A percentile compares a stretch with the other conserved stretches of the same genome.
These are phyloP conservation scores for Dendroctonus valens DNA, from an alignment of 1,140 invertebrate species.

Conservation along the genomic window DNA sequence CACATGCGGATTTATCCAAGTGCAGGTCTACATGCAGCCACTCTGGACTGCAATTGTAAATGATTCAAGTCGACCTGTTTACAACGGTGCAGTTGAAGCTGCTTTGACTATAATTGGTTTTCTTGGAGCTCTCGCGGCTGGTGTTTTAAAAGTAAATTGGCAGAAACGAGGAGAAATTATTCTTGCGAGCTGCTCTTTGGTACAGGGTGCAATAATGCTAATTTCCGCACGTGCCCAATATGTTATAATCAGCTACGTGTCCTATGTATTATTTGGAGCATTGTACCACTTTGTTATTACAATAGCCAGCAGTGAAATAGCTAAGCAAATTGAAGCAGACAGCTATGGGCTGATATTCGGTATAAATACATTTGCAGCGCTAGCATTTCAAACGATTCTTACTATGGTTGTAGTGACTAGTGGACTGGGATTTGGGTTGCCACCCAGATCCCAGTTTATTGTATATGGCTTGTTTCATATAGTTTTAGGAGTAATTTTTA, in stretches of 20 bases:
- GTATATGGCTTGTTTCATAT: conserved; percentile 63
- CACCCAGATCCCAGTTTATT: conserved; percentile 57
- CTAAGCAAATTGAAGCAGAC: conserved; percentile 72
- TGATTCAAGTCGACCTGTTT: conserved; percentile 34
- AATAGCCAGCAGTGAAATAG: conserved; percentile 84
- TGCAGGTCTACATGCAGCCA: conserved; percentile 77
- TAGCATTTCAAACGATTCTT: conserved; percentile 73
- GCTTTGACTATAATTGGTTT: conserved; percentile 69
- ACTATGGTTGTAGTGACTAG: conserved; percentile 66
- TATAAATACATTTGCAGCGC: conserved; percentile 80
- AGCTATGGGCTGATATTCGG: conserved; percentile 90
- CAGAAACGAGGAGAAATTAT: conserved; percentile 45
- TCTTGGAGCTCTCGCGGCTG: conserved; percentile 54
- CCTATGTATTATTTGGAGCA: conserved; percentile 73
- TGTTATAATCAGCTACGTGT: conserved; percentile 70
- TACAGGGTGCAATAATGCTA: conserved; percentile 66
- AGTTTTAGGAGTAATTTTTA: conserved; percentile 54
- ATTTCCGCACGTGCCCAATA: conserved; percentile 59
- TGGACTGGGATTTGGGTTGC: conserved; percentile 47
- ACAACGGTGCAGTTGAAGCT: conserved; percentile 73
- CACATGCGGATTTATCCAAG: conserved; percentile 78
- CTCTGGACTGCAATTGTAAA: conserved; percentile 64
- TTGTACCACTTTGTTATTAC: conserved; percentile 83
- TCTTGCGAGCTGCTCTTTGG: conserved; percentile 53
- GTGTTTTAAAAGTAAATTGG: conserved; percentile 46